These are phyloP conservation scores for Margarornis squamiger DNA, from an alignment of 2,797 vertebrate genomes.

Conservation along the genomic window DNA sequence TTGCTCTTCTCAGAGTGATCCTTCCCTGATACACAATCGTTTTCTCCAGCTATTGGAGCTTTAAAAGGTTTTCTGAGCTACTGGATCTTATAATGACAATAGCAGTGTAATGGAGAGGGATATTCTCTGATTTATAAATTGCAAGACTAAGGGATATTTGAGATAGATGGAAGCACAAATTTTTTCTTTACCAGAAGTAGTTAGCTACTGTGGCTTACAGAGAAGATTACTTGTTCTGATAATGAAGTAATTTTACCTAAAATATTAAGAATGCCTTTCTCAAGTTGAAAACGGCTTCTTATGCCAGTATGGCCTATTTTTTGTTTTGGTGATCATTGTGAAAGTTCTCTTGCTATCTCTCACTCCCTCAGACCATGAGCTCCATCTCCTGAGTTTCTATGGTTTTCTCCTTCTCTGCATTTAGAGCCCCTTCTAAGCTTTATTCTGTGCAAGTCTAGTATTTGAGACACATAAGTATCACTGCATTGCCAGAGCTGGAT, in stretches of 20 bases:
- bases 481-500: background rate
- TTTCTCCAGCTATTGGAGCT: background rate
- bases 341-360: slow-evolving; percentile 7
- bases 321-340: background rate
- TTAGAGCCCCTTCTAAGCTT: background rate
- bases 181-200: background rate
- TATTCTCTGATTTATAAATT: background rate
- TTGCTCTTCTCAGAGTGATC: background rate
- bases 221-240: background rate
- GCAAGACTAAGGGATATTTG: background rate
- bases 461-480: background rate
- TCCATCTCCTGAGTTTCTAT: background rate
- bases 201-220: background rate
- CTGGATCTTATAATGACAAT: background rate
- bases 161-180: background rate
- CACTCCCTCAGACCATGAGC: background rate
- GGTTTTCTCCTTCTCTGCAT: background rate
- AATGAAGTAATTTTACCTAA: background rate
- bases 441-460: background rate
- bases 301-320: background rate
- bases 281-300: background rate
- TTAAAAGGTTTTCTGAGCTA: background rate
- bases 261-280: background rate
- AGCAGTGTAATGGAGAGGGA: background rate
- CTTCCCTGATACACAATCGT: background rate